phyloP scores from a whole-genome alignment of 2,888 invertebrate genomes.

The Drosophila pegasa region DNA sequence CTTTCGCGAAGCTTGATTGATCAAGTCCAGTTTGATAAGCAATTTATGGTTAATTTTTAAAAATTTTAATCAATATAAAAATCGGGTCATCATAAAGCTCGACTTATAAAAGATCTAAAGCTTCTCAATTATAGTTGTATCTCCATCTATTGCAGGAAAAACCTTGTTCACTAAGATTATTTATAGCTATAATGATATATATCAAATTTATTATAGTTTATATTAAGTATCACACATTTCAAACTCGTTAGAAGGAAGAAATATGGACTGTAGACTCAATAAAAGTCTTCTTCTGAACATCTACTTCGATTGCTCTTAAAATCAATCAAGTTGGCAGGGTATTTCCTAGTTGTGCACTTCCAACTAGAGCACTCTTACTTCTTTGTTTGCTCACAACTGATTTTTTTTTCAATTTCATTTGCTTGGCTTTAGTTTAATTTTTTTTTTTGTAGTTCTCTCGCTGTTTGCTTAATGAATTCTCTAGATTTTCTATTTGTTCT shows the following conservation, averaged over 20 bases:
- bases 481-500: conserved; percentile 43
- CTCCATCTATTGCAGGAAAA: no score
- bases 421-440: conserved; percentile 9
- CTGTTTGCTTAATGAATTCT: conserved; percentile 66
- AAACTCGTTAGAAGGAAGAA: neutral
- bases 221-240: no score
- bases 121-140: no score
- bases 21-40: no score
- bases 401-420: conserved; percentile 30
- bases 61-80: no score
- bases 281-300: neutral
- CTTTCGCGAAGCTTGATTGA: no score
- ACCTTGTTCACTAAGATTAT: no score
- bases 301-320: neutral
- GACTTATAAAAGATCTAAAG: no score
- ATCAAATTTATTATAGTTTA: no score
- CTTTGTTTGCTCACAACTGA: conserved; percentile 14
- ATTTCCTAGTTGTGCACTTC: neutral
- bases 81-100: no score
- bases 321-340: neutral
- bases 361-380: neutral
- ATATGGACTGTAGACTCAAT: neutral
- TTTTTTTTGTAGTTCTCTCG: conserved; percentile 6
- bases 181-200: no score
- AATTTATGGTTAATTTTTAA: no score